Evolutionary conservation across 2,113 vertebrate genomes (phyloP).

Genomic region (Platanista minor): DNA sequence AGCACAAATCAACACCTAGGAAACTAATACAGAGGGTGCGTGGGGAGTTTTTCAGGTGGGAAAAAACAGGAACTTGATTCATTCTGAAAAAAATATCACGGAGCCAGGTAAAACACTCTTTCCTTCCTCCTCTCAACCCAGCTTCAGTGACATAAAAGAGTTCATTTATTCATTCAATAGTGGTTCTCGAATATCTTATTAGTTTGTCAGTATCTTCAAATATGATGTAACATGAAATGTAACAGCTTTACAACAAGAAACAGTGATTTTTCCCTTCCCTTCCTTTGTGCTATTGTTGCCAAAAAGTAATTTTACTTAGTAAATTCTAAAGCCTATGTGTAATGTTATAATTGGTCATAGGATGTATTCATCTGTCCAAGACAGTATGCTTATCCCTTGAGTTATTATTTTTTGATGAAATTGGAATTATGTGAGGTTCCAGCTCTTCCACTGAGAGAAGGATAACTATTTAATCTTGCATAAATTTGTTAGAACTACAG

Average conservation of each 20-base stretch:
- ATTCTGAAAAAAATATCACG: background rate
- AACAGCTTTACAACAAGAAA: background rate
- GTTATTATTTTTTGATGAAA: background rate
- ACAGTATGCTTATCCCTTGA: background rate
- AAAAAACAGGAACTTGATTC: background rate
- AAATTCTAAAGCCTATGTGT: background rate
- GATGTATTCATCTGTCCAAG: background rate
- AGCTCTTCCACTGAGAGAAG: background rate
- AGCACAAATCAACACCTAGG: background rate
- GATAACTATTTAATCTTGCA: background rate
- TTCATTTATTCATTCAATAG: background rate
- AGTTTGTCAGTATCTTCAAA: background rate
- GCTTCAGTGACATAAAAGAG: background rate
- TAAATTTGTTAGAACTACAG: background rate
- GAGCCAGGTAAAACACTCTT: background rate
- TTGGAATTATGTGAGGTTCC: background rate
- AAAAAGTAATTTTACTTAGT: background rate
- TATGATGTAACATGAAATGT: accelerated
- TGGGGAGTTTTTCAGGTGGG: background rate
- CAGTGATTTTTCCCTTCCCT: accelerated
- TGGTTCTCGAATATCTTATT: background rate
- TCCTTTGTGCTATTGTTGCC: background rate
- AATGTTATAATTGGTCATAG: background rate
- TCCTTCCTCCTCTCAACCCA: background rate
- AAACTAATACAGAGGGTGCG: background rate